These are phyloP conservation scores for Lithophane ornitopus DNA, from an alignment of 2,888 invertebrate genomes.

Conservation along the genomic window DNA sequence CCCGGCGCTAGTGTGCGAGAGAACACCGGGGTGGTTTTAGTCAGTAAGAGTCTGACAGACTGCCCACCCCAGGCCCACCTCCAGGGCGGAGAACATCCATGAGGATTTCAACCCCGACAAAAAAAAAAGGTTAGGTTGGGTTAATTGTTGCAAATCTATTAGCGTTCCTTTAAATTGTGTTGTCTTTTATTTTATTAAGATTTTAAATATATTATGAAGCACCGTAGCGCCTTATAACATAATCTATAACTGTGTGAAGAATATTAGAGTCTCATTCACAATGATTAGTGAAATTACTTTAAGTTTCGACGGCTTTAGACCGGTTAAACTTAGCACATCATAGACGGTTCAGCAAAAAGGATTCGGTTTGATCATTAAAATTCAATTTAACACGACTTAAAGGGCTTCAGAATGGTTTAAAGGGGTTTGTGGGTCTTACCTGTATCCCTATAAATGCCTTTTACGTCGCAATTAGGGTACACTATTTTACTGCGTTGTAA, in stretches of 20 bases:
- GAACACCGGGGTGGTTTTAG: too few species aligned
- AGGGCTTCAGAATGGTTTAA: constrained; percentile 70
- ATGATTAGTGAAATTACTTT: constrained; percentile 7
- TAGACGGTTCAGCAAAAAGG: constrained; percentile 52
- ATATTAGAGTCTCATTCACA: neutral
- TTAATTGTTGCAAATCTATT: neutral
- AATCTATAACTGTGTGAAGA: neutral
- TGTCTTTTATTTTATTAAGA: too few species aligned
- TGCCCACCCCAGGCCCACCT: too few species aligned
- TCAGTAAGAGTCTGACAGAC: too few species aligned
- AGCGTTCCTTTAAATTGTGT: neutral
- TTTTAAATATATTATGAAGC: too few species aligned
- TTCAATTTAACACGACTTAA: constrained; percentile 74
- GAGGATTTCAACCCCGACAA: too few species aligned
- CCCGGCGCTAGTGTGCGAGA: too few species aligned
- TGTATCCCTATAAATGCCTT: constrained; percentile 65
- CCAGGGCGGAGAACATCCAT: too few species aligned
- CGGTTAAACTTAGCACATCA: constrained; percentile 34
- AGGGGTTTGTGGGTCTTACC: constrained; percentile 63
- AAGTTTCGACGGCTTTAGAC: constrained; percentile 26
- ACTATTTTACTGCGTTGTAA: constrained; percentile 40
- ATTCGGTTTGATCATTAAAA: constrained; percentile 72
- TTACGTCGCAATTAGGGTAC: constrained; percentile 63
- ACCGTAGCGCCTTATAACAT: too few species aligned
- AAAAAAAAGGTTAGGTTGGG: too few species aligned